Base-by-base conservation (phyloP, 2,113 vertebrate genomes). In the Campylomormyrus tamandua region DNA sequence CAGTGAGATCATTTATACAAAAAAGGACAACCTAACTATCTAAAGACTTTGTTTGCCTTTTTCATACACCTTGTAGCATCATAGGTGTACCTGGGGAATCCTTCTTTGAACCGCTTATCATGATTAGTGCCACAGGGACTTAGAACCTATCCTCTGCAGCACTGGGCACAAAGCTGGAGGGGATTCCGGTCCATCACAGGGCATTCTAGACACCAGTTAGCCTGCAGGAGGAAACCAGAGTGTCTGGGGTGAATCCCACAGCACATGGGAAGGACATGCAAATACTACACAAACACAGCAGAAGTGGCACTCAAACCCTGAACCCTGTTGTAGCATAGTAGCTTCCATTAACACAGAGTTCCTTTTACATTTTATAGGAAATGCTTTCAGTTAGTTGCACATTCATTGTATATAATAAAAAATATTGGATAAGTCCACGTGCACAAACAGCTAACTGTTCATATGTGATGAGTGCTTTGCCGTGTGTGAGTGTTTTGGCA, bases 41-140 rank as follows among this genome's bases (percentile, higher is more conserved):
- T 70, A 70, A 70, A 70, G 9, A 70, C 62, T 66, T 31, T 70
- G 58, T 11, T 74, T 35, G 13, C 35, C 31, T 42, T 39, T 31
- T 77, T 6, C 31, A 39, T 39, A 7, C 93, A 91, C 91, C 94
- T 94, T 91, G 93, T 94, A 70, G n/a, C 62, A 70, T 31, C 27
- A 31, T 27, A 70, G 9, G 31, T 70, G 27, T 70, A 70, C 27
- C 9, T 70, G 62, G 62, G 27, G 27, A 10, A 70, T 70, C 58
- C 58, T 66, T 10, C 24, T 62, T 66, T 10, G 24, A 66, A 27
- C 58, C 1, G 10, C 10, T 70, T 70, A 70, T 70, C 10, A 11
- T 70, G 62, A 3, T 31, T 70, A 13, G 62, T 27, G 62, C 27
- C 62, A 13, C 62, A 70, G 62, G 62, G n/a, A 27, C 10, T 62